Conservation (phyloP, 2,113 vertebrate species). For the Poeciliopsis prolifica region DNA sequence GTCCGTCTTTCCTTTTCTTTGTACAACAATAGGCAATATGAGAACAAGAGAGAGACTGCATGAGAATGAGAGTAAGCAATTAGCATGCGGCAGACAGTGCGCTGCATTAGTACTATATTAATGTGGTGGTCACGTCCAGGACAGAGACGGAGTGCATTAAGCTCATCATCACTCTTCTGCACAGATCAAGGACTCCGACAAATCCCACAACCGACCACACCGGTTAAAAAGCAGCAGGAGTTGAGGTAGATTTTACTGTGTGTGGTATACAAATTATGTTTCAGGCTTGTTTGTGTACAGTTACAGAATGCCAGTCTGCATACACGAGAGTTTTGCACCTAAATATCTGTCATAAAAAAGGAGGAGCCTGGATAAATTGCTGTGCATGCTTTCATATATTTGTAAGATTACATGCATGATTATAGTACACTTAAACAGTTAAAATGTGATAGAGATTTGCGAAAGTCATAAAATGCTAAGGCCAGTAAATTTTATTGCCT, state of each 20-base stretch:
- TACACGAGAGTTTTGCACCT: conserved; percentile 35
- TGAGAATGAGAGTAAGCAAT: conserved; percentile 47
- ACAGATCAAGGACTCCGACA: conserved; percentile 71
- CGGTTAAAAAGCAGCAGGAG: conserved; percentile 58
- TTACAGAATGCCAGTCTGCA: not conserved
- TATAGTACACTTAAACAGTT: conserved; percentile 1
- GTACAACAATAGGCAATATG: conserved; percentile 33
- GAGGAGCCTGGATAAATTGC: not conserved
- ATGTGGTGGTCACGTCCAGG: conserved; percentile 75
- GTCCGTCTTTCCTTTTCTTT: conserved; percentile 18
- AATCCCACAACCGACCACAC: conserved; percentile 47
- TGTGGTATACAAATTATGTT: conserved; percentile 2
- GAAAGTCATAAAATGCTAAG: not conserved
- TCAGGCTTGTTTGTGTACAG: not conserved
- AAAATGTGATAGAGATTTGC: conserved; percentile 1
- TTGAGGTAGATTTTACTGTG: conserved; percentile 17
- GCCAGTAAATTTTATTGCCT: not conserved
- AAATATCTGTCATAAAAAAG: conserved; percentile 3
- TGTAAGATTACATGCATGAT: not conserved
- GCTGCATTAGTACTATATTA: conserved; percentile 73
- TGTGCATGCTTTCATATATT: not conserved
- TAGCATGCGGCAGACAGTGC: conserved; percentile 69
- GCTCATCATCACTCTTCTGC: conserved; percentile 72
- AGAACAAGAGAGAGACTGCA: conserved; percentile 11
- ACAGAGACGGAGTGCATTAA: conserved; percentile 74